phyloP scores from a whole-genome alignment of 2,113 vertebrate species.

The Macquaria ambigua region DNA sequence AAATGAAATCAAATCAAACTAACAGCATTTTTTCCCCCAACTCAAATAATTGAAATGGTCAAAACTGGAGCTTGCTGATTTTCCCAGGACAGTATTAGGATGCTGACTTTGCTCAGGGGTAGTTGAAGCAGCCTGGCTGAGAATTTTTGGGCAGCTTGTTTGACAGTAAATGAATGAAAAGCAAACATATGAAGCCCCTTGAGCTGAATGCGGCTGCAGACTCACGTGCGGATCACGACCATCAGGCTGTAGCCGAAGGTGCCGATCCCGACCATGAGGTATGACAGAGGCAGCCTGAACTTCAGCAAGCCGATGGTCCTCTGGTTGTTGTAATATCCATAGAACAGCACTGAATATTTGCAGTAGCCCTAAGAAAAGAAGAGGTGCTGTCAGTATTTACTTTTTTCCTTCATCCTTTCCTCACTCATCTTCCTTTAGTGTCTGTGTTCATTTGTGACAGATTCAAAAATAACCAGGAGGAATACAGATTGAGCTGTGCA shows the following conservation, averaged over 20 bases:
- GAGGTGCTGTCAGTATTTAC: background rate
- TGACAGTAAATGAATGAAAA: background rate
- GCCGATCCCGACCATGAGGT: slow-evolving; percentile 96
- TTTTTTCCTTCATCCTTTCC: background rate
- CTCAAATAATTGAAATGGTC: background rate
- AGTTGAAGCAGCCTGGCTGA: background rate
- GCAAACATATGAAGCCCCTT: too few relatives aligned
- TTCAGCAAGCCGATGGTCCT: slow-evolving; percentile 95
- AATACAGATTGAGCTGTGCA: too few relatives aligned
- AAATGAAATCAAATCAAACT: background rate
- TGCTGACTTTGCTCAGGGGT: background rate
- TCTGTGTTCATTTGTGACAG: too few relatives aligned
- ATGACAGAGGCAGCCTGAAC: slow-evolving; percentile 95
- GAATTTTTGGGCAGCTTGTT: background rate
- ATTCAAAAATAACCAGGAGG: too few relatives aligned
- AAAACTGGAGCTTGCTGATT: background rate
- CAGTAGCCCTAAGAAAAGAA: slow-evolving; percentile 90
- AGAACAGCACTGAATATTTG: slow-evolving; percentile 96
- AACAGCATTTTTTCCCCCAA: background rate
- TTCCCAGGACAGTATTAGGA: background rate
- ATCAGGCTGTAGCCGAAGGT: slow-evolving; percentile 97
- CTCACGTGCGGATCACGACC: slow-evolving; percentile 98
- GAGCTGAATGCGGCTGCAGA: slow-evolving; percentile 49
- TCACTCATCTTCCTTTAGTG: too few relatives aligned
- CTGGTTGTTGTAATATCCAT: slow-evolving; percentile 97